Conservation (phyloP, 2,113 vertebrate species). For the Macroglossus sobrinus region DNA sequence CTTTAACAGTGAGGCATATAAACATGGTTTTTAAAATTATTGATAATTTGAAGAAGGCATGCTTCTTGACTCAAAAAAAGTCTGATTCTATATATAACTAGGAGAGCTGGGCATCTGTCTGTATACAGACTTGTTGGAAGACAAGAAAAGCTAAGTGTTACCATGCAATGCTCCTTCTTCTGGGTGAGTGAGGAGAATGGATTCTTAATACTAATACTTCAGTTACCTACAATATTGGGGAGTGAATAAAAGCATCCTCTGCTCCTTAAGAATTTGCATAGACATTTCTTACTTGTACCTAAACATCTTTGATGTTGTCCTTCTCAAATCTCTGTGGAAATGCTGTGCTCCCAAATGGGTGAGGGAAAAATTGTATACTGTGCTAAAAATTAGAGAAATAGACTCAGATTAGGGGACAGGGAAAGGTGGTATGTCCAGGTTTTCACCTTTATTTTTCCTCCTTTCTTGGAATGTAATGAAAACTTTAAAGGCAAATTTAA, state of each 20-base stretch:
- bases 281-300: not conserved
- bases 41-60: not conserved
- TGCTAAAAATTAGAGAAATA: not conserved
- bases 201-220: not conserved
- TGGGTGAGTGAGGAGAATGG: not conserved
- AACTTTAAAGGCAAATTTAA: not conserved
- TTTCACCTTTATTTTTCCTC: not conserved
- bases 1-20: too few species aligned
- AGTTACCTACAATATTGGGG: not conserved
- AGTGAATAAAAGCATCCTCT: not conserved
- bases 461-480: not conserved
- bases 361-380: not conserved
- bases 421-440: not conserved
- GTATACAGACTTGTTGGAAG: not conserved
- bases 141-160: not conserved
- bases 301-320: not conserved
- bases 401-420: not conserved
- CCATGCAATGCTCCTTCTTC: not conserved
- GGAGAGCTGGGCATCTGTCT: not conserved
- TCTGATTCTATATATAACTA: not conserved
- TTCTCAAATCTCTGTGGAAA: not conserved
- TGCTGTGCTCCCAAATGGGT: not conserved
- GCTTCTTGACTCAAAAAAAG: not conserved
- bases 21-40: not conserved
- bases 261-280: not conserved